Base-by-base conservation (phyloP, 2,888 invertebrate genomes). In the Sussaba pulchella region DNA sequence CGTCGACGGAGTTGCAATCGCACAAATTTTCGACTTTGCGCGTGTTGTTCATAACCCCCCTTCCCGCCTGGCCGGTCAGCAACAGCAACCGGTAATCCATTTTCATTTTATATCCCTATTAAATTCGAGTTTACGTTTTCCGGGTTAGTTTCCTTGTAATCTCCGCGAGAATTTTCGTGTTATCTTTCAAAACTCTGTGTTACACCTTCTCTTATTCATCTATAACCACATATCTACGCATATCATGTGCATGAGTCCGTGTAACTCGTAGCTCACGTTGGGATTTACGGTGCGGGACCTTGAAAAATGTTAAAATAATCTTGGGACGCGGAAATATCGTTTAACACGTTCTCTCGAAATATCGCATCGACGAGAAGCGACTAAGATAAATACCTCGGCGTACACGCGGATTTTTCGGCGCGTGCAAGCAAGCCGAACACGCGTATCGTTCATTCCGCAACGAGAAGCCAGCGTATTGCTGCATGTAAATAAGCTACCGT, bases 251-350 rank as follows among this genome's bases (percentile, higher is more conserved):
- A 57, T 31, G 19, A 39, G 67, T 47, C 19, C 10, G 19, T 19
- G 31, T 39, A 47, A 10, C 6, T 31, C 47, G 71, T 31, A 4
- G 31, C 31, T 31, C 31, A 31, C 21, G 31, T 61, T 47, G 21
- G 21, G 41, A 72, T 61, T 59, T 36, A 61, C 59, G 39, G 6
- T 31, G 21, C 39, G 17, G 50, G 80, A 75, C 80, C 80, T 76
- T 76, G 71, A 72, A 72, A 72, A 72, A 63, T 73, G 59, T 71
- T 43, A 67, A 80, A 76, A 80, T 76, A 75, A 80, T 61, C 59
- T 57, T 47, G 71, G 43, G 61, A 80, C 72, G 75, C 75, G 75
- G 80, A 80, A 80, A 76, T 72, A 76, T 71, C 74, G 66, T 66
- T 31, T 75, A 70, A 45, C 26, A 41, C 61, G 17, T 31, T 45